Percentiles rank a stretch among this genome's conserved stretches.
Evolutionary conservation across 64 coral and sea anemone genomes (phyloP).

Genomic region (Montipora sp.): DNA sequence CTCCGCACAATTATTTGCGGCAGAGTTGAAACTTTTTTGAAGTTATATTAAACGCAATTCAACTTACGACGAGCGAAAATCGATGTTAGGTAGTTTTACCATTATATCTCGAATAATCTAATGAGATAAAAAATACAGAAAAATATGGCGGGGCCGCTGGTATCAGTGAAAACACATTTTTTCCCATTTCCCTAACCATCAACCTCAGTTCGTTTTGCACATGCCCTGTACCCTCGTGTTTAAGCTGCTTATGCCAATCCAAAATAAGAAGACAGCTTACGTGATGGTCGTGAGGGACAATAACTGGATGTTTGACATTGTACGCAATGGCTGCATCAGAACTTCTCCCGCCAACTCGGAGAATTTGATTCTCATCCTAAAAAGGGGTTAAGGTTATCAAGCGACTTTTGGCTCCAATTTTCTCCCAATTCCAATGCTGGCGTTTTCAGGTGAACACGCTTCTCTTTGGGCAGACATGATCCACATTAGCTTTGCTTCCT

Average conservation of each 20-base stretch:
- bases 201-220: constrained; percentile 2
- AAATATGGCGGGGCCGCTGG: no score
- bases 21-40: no score
- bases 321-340: neutral
- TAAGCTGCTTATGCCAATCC: neutral
- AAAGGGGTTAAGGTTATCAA: neutral
- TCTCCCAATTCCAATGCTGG: neutral
- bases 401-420: constrained; percentile 14
- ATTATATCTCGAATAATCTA: no score
- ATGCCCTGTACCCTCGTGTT: constrained; percentile 44
- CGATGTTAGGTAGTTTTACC: no score
- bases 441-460: neutral
- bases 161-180: no score
- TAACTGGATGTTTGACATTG: constrained; percentile 39
- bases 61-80: no score
- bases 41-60: no score
- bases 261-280: neutral
- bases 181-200: no score
- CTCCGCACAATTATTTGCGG: no score
- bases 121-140: no score
- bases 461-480: constrained; percentile 3
- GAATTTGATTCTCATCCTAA: neutral
- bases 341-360: constrained; percentile 50
- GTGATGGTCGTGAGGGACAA: neutral
- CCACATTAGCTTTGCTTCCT: constrained; percentile 14